Conservation (phyloP, 2,797 vertebrate genomes). For the Crocodylus rhombifer region DNA sequence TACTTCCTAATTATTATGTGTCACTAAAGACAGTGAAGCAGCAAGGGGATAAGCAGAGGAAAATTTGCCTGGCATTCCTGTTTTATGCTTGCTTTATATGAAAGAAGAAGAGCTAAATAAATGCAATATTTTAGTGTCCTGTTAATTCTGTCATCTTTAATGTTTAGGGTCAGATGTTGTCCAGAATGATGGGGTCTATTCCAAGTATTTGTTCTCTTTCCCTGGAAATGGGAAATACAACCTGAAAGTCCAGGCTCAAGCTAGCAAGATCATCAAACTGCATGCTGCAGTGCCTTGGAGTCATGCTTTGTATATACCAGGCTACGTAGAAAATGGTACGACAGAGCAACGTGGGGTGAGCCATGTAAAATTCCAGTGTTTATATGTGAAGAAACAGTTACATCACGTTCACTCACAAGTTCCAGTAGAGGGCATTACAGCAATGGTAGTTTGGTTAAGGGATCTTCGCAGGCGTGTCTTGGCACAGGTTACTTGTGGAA, state of each 20-base stretch:
- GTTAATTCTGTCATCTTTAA: background rate
- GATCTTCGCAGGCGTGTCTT: background rate
- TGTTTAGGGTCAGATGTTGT: slow-evolving; percentile 75
- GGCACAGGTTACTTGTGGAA: too few relatives aligned
- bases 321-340: slow-evolving; percentile 78
- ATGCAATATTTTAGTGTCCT: background rate
- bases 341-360: background rate
- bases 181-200: slow-evolving; percentile 80
- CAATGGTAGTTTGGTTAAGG: background rate
- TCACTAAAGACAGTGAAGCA: background rate
- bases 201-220: slow-evolving; percentile 77
- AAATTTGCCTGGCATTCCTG: background rate
- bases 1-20: background rate
- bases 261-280: background rate
- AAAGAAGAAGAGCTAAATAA: background rate
- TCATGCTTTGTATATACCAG: slow-evolving; percentile 74
- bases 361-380: background rate
- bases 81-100: background rate
- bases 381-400: background rate
- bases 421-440: too few relatives aligned
- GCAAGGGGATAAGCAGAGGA: background rate
- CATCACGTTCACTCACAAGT: background rate
- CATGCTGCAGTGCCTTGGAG: slow-evolving; percentile 23
- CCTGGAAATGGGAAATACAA: slow-evolving; percentile 69
- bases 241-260: slow-evolving; percentile 71